A percentile compares a stretch with the other conserved stretches of the same genome.
phyloP scores from a whole-genome alignment of 1,140 invertebrate genomes.

The Stenopsyche tienmushanensis region DNA sequence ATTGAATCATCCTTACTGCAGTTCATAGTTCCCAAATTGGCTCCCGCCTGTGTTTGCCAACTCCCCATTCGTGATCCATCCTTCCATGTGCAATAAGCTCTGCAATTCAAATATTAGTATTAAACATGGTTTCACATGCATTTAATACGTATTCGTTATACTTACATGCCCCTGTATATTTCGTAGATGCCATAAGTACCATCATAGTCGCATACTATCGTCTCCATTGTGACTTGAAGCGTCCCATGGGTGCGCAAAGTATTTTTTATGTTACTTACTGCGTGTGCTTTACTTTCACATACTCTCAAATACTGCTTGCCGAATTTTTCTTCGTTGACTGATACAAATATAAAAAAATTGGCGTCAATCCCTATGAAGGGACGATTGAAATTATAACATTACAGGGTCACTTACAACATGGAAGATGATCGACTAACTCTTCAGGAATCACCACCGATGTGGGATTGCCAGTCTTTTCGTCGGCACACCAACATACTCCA shows the following conservation, averaged over 20 bases:
- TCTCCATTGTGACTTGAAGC: conserved; percentile 48
- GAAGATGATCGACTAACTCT: conserved; percentile 53
- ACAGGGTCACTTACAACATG: conserved; percentile 57
- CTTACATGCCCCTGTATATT: conserved; percentile 55
- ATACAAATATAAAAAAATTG: no score
- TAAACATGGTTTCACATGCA: no score
- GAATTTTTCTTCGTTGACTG: conserved; percentile 47
- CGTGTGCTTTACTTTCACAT: conserved; percentile 60
- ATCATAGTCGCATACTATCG: conserved; percentile 59
- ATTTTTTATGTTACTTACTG: conserved; percentile 49
- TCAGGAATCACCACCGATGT: conserved; percentile 54
- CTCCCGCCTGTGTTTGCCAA: conserved; percentile 48
- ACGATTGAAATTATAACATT: background rate
- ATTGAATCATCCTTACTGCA: conserved; percentile 56
- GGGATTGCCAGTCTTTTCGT: conserved; percentile 56
- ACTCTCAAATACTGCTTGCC: conserved; percentile 59
- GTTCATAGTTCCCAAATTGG: conserved; percentile 48
- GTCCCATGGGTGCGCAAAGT: conserved; percentile 57
- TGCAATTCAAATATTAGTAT: conserved; percentile 45
- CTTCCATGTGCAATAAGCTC: conserved; percentile 57
- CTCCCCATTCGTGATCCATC: conserved; percentile 54
- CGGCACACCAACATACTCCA: conserved; percentile 63
- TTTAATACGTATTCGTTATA: conserved; percentile 9
- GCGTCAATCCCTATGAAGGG: no score
- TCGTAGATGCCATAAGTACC: conserved; percentile 60